A percentile compares a stretch with the other conserved stretches of the same genome.
Evolutionary conservation across 1,140 invertebrate genomes (phyloP).

Genomic region (Formica exsecta): DNA sequence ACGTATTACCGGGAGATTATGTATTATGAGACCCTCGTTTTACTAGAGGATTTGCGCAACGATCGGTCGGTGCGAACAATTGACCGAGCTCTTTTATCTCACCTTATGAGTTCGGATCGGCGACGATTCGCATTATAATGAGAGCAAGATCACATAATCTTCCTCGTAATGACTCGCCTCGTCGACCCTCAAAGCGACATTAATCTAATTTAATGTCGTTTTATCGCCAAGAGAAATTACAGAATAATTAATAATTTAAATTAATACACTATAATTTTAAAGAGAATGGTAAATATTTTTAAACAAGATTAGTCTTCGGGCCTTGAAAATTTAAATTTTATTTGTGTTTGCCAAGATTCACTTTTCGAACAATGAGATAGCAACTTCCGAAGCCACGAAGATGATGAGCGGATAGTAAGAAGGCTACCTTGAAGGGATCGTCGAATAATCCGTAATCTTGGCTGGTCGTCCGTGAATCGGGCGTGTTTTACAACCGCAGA

Average conservation of each 20-base stretch:
- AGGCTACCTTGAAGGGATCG: slow-evolving; percentile 72
- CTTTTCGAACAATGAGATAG: background rate
- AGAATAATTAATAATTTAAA: background rate
- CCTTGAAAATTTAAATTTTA: background rate
- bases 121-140: slow-evolving; percentile 55
- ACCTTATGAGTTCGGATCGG: slow-evolving; percentile 45
- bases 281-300: background rate
- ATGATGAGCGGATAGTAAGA: slow-evolving; percentile 56
- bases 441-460: slow-evolving; percentile 55
- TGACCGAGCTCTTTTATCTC: slow-evolving; percentile 49
- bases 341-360: background rate
- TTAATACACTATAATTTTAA: background rate
- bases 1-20: slow-evolving; percentile 26
- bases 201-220: background rate
- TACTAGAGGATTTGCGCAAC: slow-evolving; percentile 62
- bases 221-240: background rate
- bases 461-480: slow-evolving; percentile 73
- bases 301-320: background rate
- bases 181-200: background rate
- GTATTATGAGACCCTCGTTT: slow-evolving; percentile 45
- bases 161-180: background rate
- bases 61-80: slow-evolving; percentile 19
- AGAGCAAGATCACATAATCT: slow-evolving; percentile 44
- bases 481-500: slow-evolving; percentile 69
- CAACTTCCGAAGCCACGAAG: slow-evolving; percentile 55